Evolutionary conservation across 2,888 invertebrate species (phyloP), one percentile per base, ranked within the genome.

Genomic region (Pachymerium ferrugineum): DNA sequence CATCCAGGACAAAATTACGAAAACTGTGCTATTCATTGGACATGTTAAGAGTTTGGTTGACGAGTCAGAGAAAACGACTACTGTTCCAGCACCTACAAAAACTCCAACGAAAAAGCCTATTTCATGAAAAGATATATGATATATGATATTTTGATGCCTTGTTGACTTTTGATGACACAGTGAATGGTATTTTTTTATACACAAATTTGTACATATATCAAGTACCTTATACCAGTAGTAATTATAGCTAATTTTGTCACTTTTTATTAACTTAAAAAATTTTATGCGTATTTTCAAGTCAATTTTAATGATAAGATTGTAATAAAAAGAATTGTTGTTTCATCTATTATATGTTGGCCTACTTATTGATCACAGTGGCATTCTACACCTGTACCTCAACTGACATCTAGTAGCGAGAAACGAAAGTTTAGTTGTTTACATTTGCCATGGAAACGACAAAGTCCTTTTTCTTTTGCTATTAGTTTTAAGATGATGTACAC

Each of bases 1-100:
- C 80, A 90, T 92, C 76, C 85, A 89, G 76, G 84, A 86, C 75
- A 87, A 89, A 76, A 83, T 83, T 29, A 87, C 89, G 3, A 86
- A 87, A 77, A 83, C 89, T 6, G 85, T 90, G 29, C 85, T 89
- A 68, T 92, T 92, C 80, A 38, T 74, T 28, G 75, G 75, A 19
- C 72, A 74, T 28, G 73, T 74, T 30, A 74, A 35, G 22, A 22
- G 28, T 19, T 29, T 74, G 68, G 19, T 47, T 4, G 47, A 47
- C 22, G 6, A 16, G n/a, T 1, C 47, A 8, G 47, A 47, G 47
- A 47, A 47, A 47, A 19, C 47, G 6, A 16, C 47, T 19, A 47
- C 47, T 16, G 22, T 22, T 3, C 16, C 47, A 22, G 3, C 47
- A n/a, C 16, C 47, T 16, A 47, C 47, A 6, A 47, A 47, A 47